These are phyloP conservation scores for Orchestes rusci DNA, from an alignment of 2,888 invertebrate species.

Conservation along the genomic window DNA sequence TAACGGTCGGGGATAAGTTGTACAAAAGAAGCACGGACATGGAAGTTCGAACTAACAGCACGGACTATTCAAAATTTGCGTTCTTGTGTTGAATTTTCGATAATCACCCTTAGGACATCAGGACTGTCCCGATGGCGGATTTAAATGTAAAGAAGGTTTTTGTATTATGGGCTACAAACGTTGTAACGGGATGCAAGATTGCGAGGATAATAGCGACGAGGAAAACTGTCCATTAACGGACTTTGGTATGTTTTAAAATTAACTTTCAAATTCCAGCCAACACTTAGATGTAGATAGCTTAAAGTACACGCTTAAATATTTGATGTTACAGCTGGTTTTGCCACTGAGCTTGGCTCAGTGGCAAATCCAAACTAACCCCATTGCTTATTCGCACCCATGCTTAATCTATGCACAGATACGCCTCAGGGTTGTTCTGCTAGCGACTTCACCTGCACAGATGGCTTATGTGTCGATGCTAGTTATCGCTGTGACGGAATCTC, in stretches of 20 bases:
- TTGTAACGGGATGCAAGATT: slow-evolving; percentile 49
- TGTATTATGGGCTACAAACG: slow-evolving; percentile 52
- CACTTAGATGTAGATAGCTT: too few relatives aligned
- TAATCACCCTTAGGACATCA: slow-evolving; percentile 16
- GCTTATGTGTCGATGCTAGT: slow-evolving; percentile 50
- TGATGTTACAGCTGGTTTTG: too few relatives aligned
- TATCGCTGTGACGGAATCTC: slow-evolving; percentile 48
- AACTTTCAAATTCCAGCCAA: too few relatives aligned
- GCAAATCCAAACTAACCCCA: too few relatives aligned
- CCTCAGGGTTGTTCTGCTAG: too few relatives aligned
- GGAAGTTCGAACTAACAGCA: slow-evolving; percentile 25
- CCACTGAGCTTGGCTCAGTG: too few relatives aligned
- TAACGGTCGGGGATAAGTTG: too few relatives aligned
- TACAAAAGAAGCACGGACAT: too few relatives aligned
- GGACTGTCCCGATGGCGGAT: slow-evolving; percentile 42
- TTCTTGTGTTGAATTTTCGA: slow-evolving; percentile 9
- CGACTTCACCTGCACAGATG: slow-evolving; percentile 57
- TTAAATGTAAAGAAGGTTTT: slow-evolving; percentile 53
- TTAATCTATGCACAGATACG: slow-evolving; percentile 22
- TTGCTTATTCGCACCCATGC: slow-evolving; percentile 13
- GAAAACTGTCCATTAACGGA: slow-evolving; percentile 35
- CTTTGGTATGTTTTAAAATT: slow-evolving; percentile 24
- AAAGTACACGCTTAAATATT: too few relatives aligned
- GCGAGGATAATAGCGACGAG: slow-evolving; percentile 41
- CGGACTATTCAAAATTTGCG: slow-evolving; percentile 10